Conservation (phyloP, 1,140 invertebrate genomes). For the Wiebesia pumilae region DNA sequence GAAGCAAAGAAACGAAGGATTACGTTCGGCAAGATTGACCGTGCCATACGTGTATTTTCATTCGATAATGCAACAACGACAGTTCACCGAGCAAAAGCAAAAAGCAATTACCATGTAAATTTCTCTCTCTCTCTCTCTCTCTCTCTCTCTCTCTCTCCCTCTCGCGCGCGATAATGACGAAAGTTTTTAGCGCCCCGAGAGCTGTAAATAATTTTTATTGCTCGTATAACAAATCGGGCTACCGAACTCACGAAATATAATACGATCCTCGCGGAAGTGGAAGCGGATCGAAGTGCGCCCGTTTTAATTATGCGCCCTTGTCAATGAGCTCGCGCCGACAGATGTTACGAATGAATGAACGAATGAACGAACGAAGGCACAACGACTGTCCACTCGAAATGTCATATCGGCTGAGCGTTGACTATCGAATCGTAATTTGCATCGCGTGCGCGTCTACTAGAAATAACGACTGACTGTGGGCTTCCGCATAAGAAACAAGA, state of each 20-base stretch:
- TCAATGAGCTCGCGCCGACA: neutral
- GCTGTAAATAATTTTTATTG: slow-evolving; percentile 1
- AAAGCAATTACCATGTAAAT: neutral
- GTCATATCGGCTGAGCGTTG: too few species aligned
- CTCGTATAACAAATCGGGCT: too few species aligned
- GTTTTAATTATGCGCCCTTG: neutral
- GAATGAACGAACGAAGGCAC: neutral
- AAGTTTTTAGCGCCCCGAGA: neutral
- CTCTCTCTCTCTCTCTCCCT: neutral
- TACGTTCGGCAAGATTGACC: neutral
- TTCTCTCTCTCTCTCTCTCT: too few species aligned
- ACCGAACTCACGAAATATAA: too few species aligned
- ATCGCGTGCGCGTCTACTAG: neutral
- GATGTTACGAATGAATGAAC: neutral
- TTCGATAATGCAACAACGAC: slow-evolving; percentile 23
- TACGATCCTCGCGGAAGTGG: neutral
- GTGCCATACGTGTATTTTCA: slow-evolving; percentile 6
- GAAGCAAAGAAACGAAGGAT: slow-evolving; percentile 11
- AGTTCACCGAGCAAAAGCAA: neutral
- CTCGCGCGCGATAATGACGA: neutral
- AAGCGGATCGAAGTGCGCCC: neutral
- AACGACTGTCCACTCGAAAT: neutral
- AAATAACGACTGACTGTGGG: neutral
- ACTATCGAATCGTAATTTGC: neutral
- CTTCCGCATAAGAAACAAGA: neutral